phyloP scores from a whole-genome alignment of 2,888 invertebrate genomes.

The Hydriomena furcata region DNA sequence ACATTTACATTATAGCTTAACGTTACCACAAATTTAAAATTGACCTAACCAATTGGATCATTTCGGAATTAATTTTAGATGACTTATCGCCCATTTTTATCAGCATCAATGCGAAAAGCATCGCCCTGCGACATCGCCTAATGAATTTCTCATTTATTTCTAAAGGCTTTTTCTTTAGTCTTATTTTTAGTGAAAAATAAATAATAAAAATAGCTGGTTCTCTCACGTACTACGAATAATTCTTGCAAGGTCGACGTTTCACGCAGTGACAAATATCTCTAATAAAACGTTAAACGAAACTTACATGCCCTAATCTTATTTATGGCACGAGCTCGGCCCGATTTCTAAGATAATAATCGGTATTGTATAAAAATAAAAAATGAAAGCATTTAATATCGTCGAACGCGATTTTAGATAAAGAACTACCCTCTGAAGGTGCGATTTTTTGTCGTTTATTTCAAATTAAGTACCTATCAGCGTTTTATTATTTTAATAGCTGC shows the following conservation, averaged over 20 bases:
- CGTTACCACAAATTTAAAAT: no score
- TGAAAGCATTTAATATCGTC: conserved; percentile 7
- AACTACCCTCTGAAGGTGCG: background rate
- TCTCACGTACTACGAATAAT: conserved; percentile 8
- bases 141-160: no score
- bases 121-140: no score
- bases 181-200: no score
- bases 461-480: no score
- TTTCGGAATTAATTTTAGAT: no score
- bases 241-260: conserved; percentile 38
- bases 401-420: conserved; percentile 6
- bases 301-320: conserved; percentile 65
- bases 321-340: conserved; percentile 53
- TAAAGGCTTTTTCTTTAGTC: no score
- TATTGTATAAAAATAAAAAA: conserved; percentile 46
- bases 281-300: conserved; percentile 45
- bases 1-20: no score
- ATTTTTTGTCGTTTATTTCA: conserved; percentile 1
- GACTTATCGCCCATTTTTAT: no score
- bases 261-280: conserved; percentile 46
- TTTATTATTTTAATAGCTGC: no score
- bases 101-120: no score
- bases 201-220: background rate
- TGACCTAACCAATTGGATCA: no score
- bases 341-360: conserved; percentile 56